Base-by-base conservation (phyloP, 2,113 vertebrate genomes). In the Cygnus buccinator region DNA sequence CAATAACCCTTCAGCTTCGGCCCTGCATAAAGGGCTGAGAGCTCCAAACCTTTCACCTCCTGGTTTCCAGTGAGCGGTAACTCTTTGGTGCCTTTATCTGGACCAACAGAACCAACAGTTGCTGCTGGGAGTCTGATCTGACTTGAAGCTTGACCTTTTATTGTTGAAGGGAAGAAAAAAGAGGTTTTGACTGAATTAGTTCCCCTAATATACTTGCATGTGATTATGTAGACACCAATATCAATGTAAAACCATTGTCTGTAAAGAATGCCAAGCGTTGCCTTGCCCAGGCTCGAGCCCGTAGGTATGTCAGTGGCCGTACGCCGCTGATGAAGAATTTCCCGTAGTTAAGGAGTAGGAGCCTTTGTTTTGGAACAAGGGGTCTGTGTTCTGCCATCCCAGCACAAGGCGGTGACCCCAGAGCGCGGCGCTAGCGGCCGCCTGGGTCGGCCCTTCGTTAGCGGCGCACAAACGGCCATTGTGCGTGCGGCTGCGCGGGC, bases 301-400 rank as follows among this genome's bases (percentile, higher is more conserved):
- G 59, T 66, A 92, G 75, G 82, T 79, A 61, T 84, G 62, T 50
- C 23, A 5, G 35, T 37, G 73, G 57, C 85, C 33, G 2, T 50
- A 6, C 2, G 4, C 48, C 77, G 92, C 94, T 96, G 83, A 82
- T 39, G 6, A 18, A 18, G 76, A 76, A 25, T 52, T 90, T 79
- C 92, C 95, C 65, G 62, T 1, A 71, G 62, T 50, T 52, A 54
- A 85, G 88, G 85, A 95, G 92, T 94, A 77, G 94, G 88, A 92
- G 94, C 92, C 59, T 92, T 90, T 92, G 83, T 84, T 3, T 35
- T 10, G 86, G 79, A 93, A 93, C 89, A 95, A 93, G 86, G 91
- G 68, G 7, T 10, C 83, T 77, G 72, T 95, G 94, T 97, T 96
- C 67, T 25, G 59, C 26, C 63, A 1, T 9, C 54, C 1, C 81